Evolutionary conservation across 2,888 invertebrate genomes (phyloP).

Genomic region (Drosophila melanocephala): DNA sequence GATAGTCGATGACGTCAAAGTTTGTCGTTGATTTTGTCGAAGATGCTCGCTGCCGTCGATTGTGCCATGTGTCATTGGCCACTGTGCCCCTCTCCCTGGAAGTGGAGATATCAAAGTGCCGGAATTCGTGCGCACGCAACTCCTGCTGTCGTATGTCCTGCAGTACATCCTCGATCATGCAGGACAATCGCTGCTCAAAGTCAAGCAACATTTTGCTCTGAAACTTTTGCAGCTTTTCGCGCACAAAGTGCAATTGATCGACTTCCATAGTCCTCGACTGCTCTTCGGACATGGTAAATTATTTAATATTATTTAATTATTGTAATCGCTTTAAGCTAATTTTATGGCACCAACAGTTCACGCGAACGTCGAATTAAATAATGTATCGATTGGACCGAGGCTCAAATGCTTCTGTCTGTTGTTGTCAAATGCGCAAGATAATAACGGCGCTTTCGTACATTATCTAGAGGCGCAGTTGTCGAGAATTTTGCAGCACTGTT

Average conservation of each 20-base stretch:
- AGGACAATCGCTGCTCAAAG: constrained; percentile 80
- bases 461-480: constrained; percentile 21
- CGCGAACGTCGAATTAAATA: constrained; percentile 40
- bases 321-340: not conserved
- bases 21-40: not conserved
- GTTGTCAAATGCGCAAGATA: constrained; percentile 31
- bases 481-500: not conserved
- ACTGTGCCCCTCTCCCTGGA: constrained; percentile 7
- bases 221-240: constrained; percentile 74
- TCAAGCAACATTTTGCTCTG: constrained; percentile 76
- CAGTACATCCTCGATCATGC: constrained; percentile 82
- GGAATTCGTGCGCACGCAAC: constrained; percentile 81
- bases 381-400: constrained; percentile 36
- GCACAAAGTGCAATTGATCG: constrained; percentile 64
- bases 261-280: constrained; percentile 4
- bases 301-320: not conserved
- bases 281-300: constrained; percentile 42
- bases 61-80: constrained; percentile 62
- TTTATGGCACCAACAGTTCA: constrained; percentile 34
- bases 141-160: constrained; percentile 82
- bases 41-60: constrained; percentile 49
- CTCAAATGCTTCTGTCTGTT: constrained; percentile 34
- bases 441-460: constrained; percentile 48
- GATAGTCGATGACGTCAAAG: constrained; percentile 59
- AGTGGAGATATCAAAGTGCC: constrained; percentile 65